These are phyloP conservation scores for Oxystoma pomonae DNA, from an alignment of 2,888 invertebrate genomes.

Conservation along the genomic window DNA sequence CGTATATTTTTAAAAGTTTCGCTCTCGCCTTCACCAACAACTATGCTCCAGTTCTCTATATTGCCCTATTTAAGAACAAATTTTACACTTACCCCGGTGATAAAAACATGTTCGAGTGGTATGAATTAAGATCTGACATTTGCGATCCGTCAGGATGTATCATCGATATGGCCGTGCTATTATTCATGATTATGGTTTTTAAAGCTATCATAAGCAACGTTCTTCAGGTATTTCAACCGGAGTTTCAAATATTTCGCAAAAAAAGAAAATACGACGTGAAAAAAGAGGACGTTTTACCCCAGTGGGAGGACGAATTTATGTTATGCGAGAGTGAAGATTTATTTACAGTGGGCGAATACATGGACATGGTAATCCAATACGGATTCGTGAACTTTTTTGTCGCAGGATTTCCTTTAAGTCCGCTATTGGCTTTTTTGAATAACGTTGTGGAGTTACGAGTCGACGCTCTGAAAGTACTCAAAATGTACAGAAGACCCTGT, in stretches of 20 bases:
- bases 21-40: slow-evolving; percentile 42
- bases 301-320: slow-evolving; percentile 44
- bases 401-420: slow-evolving; percentile 63
- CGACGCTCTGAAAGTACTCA: slow-evolving; percentile 35
- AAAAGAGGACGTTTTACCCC: slow-evolving; percentile 15
- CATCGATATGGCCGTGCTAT: slow-evolving; percentile 54
- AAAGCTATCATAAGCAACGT: slow-evolving; percentile 47
- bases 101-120: slow-evolving; percentile 25
- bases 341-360: slow-evolving; percentile 39
- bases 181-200: slow-evolving; percentile 55
- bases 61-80: slow-evolving; percentile 47
- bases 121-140: slow-evolving; percentile 39
- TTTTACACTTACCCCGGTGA: slow-evolving; percentile 47
- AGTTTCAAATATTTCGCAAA: not conserved
- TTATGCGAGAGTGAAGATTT: slow-evolving; percentile 36
- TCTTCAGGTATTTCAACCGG: slow-evolving; percentile 17
- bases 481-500: slow-evolving; percentile 34
- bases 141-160: slow-evolving; percentile 55
- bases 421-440: slow-evolving; percentile 59
- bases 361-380: slow-evolving; percentile 56
- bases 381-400: slow-evolving; percentile 64
- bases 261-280: not conserved
- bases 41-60: slow-evolving; percentile 41
- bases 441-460: slow-evolving; percentile 57
- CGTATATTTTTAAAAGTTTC: slow-evolving; percentile 43